These are phyloP conservation scores for Cyrtorhinus lividipennis DNA, from an alignment of 1,140 invertebrate species.

Conservation along the genomic window DNA sequence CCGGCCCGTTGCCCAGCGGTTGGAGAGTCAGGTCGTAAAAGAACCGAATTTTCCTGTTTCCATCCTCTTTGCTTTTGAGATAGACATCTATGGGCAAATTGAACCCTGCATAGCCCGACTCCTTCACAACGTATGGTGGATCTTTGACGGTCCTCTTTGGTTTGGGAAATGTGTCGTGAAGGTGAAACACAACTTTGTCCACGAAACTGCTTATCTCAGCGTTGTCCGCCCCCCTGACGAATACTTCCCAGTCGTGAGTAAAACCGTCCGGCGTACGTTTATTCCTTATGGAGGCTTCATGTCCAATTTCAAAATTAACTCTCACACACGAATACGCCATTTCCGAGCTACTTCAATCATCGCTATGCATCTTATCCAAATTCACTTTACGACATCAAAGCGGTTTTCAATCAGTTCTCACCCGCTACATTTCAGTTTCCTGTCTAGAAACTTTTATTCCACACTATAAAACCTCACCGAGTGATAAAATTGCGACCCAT, in stretches of 20 bases:
- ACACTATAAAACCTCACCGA: not conserved
- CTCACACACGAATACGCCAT: conserved; percentile 36
- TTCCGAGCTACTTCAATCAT: not conserved
- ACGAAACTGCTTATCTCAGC: conserved; percentile 78
- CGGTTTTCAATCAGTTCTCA: not conserved
- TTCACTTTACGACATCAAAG: not conserved
- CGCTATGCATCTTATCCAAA: not conserved
- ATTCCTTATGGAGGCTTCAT: conserved; percentile 61
- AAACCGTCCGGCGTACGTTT: conserved; percentile 73
- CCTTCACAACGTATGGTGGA: conserved; percentile 78
- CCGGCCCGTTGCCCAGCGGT: conserved; percentile 31
- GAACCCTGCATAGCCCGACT: conserved; percentile 92
- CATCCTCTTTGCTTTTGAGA: conserved; percentile 80
- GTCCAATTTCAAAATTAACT: conserved; percentile 83
- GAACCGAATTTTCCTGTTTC: conserved; percentile 66
- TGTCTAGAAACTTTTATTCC: not conserved
- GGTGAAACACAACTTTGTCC: conserved; percentile 85
- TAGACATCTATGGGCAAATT: conserved; percentile 77
- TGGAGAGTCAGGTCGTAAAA: conserved; percentile 76
- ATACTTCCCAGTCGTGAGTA: conserved; percentile 97
- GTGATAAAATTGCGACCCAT: not conserved
- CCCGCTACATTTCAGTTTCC: not conserved
- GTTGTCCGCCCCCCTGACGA: conserved; percentile 72
- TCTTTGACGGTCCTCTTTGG: conserved; percentile 76
- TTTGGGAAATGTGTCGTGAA: conserved; percentile 84